Evolutionary conservation across 1,140 invertebrate genomes (phyloP), one percentile per base, ranked within the genome.

Genomic region (Euura saliciscinereae): DNA sequence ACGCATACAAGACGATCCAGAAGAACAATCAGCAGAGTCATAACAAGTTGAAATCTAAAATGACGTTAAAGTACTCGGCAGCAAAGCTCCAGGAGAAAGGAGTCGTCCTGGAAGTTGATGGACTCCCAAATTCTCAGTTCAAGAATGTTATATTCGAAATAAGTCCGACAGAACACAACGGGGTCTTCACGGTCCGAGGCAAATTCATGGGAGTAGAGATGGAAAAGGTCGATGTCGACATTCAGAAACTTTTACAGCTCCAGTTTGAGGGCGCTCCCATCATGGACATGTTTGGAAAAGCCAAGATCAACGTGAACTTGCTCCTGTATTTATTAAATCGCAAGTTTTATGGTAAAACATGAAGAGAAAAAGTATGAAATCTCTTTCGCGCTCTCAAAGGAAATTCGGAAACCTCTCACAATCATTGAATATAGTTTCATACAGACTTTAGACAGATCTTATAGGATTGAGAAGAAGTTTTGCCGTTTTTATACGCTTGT

Each of bases 61-160:
- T 88, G 68, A 91, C 91, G 43, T 78, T 94, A 0, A 94, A 92
- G 78, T 95, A 95, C 83, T 91, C 92, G 5, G 94, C 91, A 0
- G 88, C 91, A 1, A 92, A 93, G 80, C 84, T 96, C n/a, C 84
- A 92, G 70, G 94, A 95, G 76, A 94, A 94, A 79, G 94, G 94
- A 11, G 89, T 95, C 1, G 79, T 95, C 2, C 76, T 94, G 43
- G 93, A 94, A 79, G 91, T 95, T 59, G 92, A 94, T 78, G 93
- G 92, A 13, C 84, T 95, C 2, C 88, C 91, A 0, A 81, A 84
- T 0, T 88, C 88, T 2, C 92, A 93, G 77, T 92, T 94, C 78
- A 95, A 95, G 83, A 95, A 95, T 80, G 91, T 94, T 0, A 89
- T 91, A 73, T 95, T 96, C 84, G 94, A 95, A 81, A 94, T 96